Percentiles rank a stretch among this genome's conserved stretches.
Conservation (phyloP, 2,113 vertebrate species). For the Syngnathus scovelli region DNA sequence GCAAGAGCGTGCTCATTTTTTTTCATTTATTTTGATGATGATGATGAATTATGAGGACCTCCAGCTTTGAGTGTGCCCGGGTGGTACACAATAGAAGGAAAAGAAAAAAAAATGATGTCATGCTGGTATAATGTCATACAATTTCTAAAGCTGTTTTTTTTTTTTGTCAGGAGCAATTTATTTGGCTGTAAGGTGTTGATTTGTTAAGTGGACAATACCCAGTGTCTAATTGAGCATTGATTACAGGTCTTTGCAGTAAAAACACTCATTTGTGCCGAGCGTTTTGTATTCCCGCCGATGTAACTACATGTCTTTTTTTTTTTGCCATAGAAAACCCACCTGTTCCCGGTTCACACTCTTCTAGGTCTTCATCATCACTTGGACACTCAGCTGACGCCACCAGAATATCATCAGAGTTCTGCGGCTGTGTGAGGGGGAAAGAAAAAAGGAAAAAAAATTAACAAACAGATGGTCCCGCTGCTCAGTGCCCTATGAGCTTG, state of each 20-base stretch:
- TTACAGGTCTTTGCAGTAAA: background rate
- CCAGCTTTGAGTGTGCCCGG: background rate
- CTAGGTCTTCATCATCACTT: conserved; percentile 92
- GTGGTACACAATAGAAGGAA: background rate
- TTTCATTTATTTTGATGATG: background rate
- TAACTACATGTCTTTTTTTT: background rate
- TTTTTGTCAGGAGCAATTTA: background rate
- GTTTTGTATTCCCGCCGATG: background rate
- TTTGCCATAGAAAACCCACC: conserved; percentile 73
- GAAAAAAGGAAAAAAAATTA: background rate
- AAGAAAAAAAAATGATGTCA: background rate
- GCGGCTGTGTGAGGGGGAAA: conserved; percentile 41
- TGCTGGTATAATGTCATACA: background rate
- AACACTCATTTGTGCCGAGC: background rate
- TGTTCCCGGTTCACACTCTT: conserved; percentile 92
- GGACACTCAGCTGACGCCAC: conserved; percentile 93
- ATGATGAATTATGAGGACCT: background rate
- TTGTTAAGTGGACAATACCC: background rate
- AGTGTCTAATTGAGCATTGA: background rate
- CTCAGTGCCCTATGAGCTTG: background rate
- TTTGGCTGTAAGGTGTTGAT: background rate
- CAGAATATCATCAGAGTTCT: conserved; percentile 91
- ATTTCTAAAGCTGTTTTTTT: background rate
- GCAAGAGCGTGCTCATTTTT: background rate
- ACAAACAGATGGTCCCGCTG: conserved; percentile 11